A percentile compares a stretch with the other conserved stretches of the same genome.
These are phyloP conservation scores for Apogon hyalosoma DNA, from an alignment of 2,797 vertebrate species.

Conservation along the genomic window DNA sequence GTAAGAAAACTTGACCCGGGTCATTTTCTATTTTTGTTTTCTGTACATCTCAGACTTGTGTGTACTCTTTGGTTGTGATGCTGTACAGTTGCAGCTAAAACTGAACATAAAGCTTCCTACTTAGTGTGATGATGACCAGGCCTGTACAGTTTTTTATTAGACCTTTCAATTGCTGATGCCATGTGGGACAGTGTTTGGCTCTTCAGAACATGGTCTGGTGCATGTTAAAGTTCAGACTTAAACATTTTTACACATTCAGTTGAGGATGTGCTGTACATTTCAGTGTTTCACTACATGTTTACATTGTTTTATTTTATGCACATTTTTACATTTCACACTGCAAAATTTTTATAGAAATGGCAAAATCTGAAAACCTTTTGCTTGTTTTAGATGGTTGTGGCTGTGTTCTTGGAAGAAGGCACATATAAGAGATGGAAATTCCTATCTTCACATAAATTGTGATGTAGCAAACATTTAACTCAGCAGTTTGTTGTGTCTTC, in stretches of 20 bases:
- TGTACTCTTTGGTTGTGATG: neutral
- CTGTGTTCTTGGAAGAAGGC: too few relatives aligned
- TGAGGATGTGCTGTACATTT: neutral
- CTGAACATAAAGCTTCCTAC: constrained; percentile 12
- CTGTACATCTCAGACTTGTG: neutral
- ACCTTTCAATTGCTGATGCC: constrained; percentile 41
- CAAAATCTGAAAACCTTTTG: too few relatives aligned
- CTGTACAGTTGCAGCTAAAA: constrained; percentile 5
- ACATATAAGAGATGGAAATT: too few relatives aligned
- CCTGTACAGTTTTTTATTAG: constrained; percentile 43
- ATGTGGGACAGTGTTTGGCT: constrained; percentile 31
- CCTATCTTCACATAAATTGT: too few relatives aligned
- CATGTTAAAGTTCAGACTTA: constrained; percentile 26
- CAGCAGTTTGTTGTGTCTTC: too few relatives aligned
- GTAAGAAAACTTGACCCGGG: constrained; percentile 4
- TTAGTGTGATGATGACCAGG: constrained; percentile 46
- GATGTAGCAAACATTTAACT: too few relatives aligned
- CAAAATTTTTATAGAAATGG: too few relatives aligned
- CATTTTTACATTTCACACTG: too few relatives aligned
- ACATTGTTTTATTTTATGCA: too few relatives aligned
- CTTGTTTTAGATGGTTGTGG: too few relatives aligned
- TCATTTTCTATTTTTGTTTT: constrained; percentile 1
- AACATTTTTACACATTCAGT: constrained; percentile 31
- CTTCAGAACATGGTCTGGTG: constrained; percentile 36
- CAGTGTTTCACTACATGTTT: neutral